Evolutionary conservation across 2,888 invertebrate species (phyloP).

Genomic region (Dioctria linearis): DNA sequence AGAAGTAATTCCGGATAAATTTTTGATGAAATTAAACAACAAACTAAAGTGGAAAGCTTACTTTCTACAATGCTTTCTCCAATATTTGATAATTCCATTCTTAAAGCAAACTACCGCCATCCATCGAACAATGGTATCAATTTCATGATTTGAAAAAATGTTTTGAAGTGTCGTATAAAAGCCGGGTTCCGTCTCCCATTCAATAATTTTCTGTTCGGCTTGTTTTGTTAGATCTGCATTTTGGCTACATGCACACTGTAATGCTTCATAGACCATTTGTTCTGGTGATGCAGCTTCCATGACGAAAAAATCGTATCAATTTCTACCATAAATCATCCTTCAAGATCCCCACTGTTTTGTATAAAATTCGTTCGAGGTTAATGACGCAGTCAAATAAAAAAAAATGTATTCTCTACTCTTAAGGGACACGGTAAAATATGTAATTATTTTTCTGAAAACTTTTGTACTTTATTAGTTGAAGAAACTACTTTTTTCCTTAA

Average conservation of each 20-base stretch:
- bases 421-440: too few relatives aligned
- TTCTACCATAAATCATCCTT: slow-evolving; percentile 25
- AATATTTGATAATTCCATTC: slow-evolving; percentile 93
- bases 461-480: too few relatives aligned
- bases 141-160: slow-evolving; percentile 65
- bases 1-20: too few relatives aligned
- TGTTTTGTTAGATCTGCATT: slow-evolving; percentile 87
- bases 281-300: slow-evolving; percentile 64
- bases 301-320: slow-evolving; percentile 1
- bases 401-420: too few relatives aligned
- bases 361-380: too few relatives aligned
- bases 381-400: too few relatives aligned
- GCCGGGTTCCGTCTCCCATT: slow-evolving; percentile 92
- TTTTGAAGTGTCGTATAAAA: slow-evolving; percentile 90
- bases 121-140: slow-evolving; percentile 88
- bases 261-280: slow-evolving; percentile 71
- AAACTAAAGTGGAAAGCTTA: slow-evolving; percentile 67
- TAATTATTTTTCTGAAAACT: too few relatives aligned
- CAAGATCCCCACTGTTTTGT: too few relatives aligned
- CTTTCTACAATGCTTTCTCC: slow-evolving; percentile 88
- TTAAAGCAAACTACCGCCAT: slow-evolving; percentile 94
- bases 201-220: slow-evolving; percentile 87
- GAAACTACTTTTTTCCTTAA: too few relatives aligned
- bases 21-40: not conserved
- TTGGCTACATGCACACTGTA: slow-evolving; percentile 89